Evolutionary conservation across 2,113 vertebrate genomes (phyloP), one percentile per base, ranked within the genome.

Genomic region (Pomatorhinus ruficollis): DNA sequence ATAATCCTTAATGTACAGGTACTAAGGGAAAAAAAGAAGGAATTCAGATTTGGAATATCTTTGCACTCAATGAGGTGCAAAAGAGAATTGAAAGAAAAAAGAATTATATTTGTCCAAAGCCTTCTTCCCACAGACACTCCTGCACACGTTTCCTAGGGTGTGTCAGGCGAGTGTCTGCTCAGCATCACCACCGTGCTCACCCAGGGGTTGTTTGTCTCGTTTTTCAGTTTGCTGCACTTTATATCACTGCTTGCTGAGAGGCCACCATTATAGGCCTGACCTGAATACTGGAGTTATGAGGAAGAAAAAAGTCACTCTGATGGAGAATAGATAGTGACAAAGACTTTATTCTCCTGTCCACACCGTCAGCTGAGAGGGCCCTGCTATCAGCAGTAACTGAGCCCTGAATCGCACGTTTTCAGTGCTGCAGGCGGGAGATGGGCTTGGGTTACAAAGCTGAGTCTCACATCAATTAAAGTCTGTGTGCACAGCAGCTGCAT

Each of bases 401-500:
- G 94, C 96, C 97, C 91, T 98, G 98, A 98, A 97, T 98, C 63
- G 92, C 97, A 94, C 39, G 15, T 97, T 97, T 97, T 98, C 96
- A 96, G 22, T 82, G 95, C 97, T 97, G 95, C 97, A 96, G 97
- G 96, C 95, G 5, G 94, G 95, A 96, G 95, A 90, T 92, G 86
- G 97, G 95, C 95, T 98, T 97, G 95, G 83, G 97, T 98, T 98
- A 98, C 98, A 98, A 97, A 98, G 95, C 96, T 89, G 89, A 95
- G 94, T 89, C 96, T 96, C 96, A 47, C 96, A 96, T 98, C 97
- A 98, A 97, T 98, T 97, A 97, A 97, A 96, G 95, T 68, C 97
- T 98, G 97, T 98, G 96, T 97, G 97, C 90, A 95, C 90, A 98
- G 97, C 98, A 98, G 97, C 97, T 98, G 98, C 96, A 98, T 97